phyloP scores from a whole-genome alignment of 2,113 vertebrate species.

The Herpetotheres cachinnans region DNA sequence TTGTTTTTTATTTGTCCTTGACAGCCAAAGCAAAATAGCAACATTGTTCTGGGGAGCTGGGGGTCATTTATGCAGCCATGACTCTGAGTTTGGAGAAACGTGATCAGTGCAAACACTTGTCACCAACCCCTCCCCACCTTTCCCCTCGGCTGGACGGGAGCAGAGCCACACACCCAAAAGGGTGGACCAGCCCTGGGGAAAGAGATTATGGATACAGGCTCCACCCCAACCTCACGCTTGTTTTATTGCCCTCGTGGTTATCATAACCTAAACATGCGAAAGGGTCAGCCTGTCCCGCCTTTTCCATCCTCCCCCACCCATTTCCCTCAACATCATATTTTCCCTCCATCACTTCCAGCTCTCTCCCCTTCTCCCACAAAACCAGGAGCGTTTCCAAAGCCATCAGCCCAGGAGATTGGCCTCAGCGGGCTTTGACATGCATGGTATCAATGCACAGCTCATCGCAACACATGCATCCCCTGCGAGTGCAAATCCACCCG shows the following conservation, averaged over 20 bases:
- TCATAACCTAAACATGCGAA: not conserved
- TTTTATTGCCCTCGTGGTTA: not conserved
- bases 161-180: not conserved
- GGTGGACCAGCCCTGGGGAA: not conserved
- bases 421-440: fast-evolving
- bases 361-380: not conserved
- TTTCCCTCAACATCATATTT: not conserved
- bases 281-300: not conserved
- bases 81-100: not conserved
- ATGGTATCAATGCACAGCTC: fast-evolving
- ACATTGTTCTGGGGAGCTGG: not conserved
- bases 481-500: fast-evolving
- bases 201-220: not conserved
- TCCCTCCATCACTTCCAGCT: not conserved
- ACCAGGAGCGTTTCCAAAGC: not conserved
- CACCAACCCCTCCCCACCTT: not conserved
- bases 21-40: not conserved
- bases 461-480: fast-evolving
- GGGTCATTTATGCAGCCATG: fast-evolving
- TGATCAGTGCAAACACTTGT: not conserved
- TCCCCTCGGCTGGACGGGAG: not conserved
- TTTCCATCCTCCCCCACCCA: not conserved
- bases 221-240: not conserved
- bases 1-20: not conserved
- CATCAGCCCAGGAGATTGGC: not conserved